A percentile compares a stretch with the other conserved stretches of the same genome.
Conservation (phyloP, 2,888 invertebrate genomes). For the Drosophila monieri region DNA sequence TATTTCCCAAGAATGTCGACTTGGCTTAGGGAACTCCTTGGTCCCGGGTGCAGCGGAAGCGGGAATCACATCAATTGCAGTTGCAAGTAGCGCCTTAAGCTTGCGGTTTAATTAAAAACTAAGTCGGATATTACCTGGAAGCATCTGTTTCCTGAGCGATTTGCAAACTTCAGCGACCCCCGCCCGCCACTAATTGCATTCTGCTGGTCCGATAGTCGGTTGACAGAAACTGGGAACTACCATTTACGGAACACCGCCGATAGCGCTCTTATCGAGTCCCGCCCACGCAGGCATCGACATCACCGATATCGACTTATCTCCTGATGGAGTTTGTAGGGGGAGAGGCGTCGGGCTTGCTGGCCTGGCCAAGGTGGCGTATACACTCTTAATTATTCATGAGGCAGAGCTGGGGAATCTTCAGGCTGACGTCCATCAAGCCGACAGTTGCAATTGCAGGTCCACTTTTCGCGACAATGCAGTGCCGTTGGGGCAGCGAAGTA, state of each 20-base stretch:
- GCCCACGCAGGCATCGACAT: slow-evolving; percentile 15
- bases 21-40: slow-evolving; percentile 4
- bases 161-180: slow-evolving; percentile 1
- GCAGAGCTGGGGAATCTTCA: slow-evolving; percentile 8
- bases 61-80: slow-evolving; percentile 36
- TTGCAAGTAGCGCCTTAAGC: slow-evolving; percentile 10
- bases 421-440: slow-evolving; percentile 2
- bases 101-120: slow-evolving; percentile 32
- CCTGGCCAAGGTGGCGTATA: slow-evolving; percentile 23
- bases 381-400: slow-evolving; percentile 36
- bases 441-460: slow-evolving; percentile 29
- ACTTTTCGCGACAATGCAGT: slow-evolving; percentile 3
- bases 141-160: slow-evolving; percentile 24
- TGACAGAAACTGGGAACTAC: slow-evolving; percentile 3
- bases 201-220: slow-evolving; percentile 12
- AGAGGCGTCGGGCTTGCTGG: slow-evolving; percentile 11
- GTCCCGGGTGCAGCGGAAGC: slow-evolving; percentile 25
- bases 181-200: slow-evolving; percentile 56
- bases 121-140: slow-evolving; percentile 38
- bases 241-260: slow-evolving; percentile 26
- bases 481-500: slow-evolving; percentile 10
- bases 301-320: slow-evolving; percentile 22
- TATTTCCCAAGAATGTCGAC: neutral
- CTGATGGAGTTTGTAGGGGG: slow-evolving; percentile 1
- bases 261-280: slow-evolving; percentile 23